Conservation (phyloP, 2,888 invertebrate genomes). For the Brachypalpus laphriformis region DNA sequence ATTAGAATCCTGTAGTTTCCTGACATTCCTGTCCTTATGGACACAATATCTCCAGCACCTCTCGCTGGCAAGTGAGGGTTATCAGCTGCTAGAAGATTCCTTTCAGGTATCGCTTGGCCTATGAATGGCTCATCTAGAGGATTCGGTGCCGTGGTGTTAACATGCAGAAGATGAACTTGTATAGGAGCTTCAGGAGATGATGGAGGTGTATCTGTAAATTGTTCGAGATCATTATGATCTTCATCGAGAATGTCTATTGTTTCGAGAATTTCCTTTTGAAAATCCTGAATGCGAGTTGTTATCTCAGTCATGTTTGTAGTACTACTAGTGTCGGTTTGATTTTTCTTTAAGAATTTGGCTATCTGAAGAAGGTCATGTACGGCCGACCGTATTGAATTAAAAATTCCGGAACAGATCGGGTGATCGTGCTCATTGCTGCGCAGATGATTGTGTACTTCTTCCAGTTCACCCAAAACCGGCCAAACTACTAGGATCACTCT, state of each 20-base stretch:
- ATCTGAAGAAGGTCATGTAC: slow-evolving; percentile 77
- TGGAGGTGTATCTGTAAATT: slow-evolving; percentile 24
- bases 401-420: slow-evolving; percentile 71
- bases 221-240: not conserved
- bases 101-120: slow-evolving; percentile 62
- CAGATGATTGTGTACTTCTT: slow-evolving; percentile 75
- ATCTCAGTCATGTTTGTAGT: slow-evolving; percentile 74
- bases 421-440: slow-evolving; percentile 71
- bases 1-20: slow-evolving; percentile 77
- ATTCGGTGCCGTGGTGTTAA: slow-evolving; percentile 7
- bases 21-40: slow-evolving; percentile 79
- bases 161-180: not conserved
- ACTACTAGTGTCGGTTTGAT: not conserved
- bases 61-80: slow-evolving; percentile 78
- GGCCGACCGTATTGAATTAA: slow-evolving; percentile 70
- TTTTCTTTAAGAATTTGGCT: slow-evolving; percentile 70
- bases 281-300: slow-evolving; percentile 75
- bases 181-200: slow-evolving; percentile 26
- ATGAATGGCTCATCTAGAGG: slow-evolving; percentile 70
- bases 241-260: slow-evolving; percentile 38
- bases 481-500: slow-evolving; percentile 78
- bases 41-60: slow-evolving; percentile 79
- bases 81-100: slow-evolving; percentile 75
- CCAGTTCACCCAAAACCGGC: slow-evolving; percentile 77
- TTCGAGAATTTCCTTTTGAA: slow-evolving; percentile 74